Base-by-base conservation (phyloP, 2,888 invertebrate species). In the Cheilosia urbana region DNA sequence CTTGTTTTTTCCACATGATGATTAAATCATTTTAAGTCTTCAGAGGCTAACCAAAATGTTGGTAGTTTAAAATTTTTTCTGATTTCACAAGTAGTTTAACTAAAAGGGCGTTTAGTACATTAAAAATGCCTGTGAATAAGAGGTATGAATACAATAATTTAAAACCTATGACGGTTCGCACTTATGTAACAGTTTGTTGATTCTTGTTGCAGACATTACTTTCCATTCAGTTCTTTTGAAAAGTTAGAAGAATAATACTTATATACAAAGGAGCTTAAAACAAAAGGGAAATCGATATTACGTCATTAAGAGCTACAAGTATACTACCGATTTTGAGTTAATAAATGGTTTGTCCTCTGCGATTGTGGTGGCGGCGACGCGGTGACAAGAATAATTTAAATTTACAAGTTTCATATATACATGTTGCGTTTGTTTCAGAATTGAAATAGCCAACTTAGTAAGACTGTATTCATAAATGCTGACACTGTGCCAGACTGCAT, bases 331-430 rank as follows among this genome's bases (percentile, higher is more conserved):
- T 60, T 68, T 49, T 15, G 3, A 30, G n/a, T 42, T 19, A 53
- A 53, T n/a, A 17, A 15, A 37, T 75, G 27, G 15, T 51, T 68
- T 42, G 21, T 51, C 51, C 58, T 17, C 42, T 72, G 66, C 55
- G 55, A 40, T 68, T 57, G 73, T 83, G 83, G 83, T 83, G 83
- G 83, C 63, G 83, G 79, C 83, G 83, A 83, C 62, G 37, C 62
- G 75, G 60, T 19, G 68, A 80, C 21, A 65, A 42, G 45, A 34
- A 45, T 55, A 17, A 17, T 53, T 2, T 15, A 3, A n/a, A 17
- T 60, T 55, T 37, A 2, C 34, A 24, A 72, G 27, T 17, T 65
- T 51, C 24, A 37, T 73, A 60, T 40, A 49, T 51, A 45, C 13
- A 55, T 40, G 17, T 19, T 27, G 21, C 5, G 24, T 51, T 19